Conservation (phyloP, 2,888 invertebrate genomes). For the Blastobasis adustella region DNA sequence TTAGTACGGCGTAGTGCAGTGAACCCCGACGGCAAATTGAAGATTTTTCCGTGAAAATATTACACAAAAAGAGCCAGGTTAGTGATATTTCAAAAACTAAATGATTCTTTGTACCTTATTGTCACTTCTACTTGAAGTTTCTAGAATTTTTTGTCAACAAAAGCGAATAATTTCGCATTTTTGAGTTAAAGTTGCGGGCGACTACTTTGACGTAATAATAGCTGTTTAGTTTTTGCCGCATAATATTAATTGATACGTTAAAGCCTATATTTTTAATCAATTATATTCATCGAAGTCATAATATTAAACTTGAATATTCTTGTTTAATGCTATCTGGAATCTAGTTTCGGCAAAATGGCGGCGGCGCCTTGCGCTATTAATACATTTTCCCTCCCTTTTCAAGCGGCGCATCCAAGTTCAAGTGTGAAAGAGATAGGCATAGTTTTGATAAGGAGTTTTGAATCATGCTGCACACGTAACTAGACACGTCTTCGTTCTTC, state of each 20-base stretch:
- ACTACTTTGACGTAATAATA: too few relatives aligned
- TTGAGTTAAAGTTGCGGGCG: too few relatives aligned
- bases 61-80: conserved; percentile 48
- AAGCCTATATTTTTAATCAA: too few relatives aligned
- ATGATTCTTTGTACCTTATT: too few relatives aligned
- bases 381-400: conserved; percentile 49
- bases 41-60: conserved; percentile 60
- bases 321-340: conserved; percentile 11
- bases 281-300: too few relatives aligned
- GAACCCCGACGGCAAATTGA: conserved; percentile 70
- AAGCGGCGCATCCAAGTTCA: conserved; percentile 12
- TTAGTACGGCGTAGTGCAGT: conserved; percentile 70
- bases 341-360: conserved; percentile 69
- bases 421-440: conserved; percentile 43
- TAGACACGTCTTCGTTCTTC: conserved; percentile 69
- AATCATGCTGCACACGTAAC: conserved; percentile 67
- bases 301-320: too few relatives aligned
- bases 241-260: too few relatives aligned
- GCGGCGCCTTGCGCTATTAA: conserved; percentile 61
- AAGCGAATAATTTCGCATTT: too few relatives aligned
- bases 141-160: too few relatives aligned
- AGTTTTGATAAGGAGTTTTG: conserved; percentile 47
- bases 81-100: conserved; percentile 20
- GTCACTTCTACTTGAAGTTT: too few relatives aligned
- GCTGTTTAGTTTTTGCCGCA: too few relatives aligned